Base-by-base conservation (phyloP, 2,888 invertebrate species). In the Allolobophora icterica region DNA sequence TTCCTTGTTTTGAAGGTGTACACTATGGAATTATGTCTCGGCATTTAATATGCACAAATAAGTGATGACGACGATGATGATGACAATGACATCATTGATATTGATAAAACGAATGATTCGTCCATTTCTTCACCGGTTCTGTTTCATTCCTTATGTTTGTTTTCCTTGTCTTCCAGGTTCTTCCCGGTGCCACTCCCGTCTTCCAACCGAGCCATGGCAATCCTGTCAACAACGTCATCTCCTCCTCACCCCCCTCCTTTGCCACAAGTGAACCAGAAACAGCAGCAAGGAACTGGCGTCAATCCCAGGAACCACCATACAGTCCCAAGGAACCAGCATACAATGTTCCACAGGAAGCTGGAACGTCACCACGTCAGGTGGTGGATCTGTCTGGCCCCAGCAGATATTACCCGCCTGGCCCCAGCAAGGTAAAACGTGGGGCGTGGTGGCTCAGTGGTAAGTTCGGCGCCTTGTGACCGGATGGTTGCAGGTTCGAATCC, bases 181-280 rank as follows among this genome's bases (percentile, higher is more conserved):
- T 71, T 71, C n/a, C 71, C 71, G n/a, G 11, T n/a, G 71, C 71
- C 30, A n/a, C 71, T 71, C n/a, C 71, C n/a, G 6, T n/a, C n/a
- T 71, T n/a, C 71, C 45, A 45, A 45, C 45, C 45, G 45, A 45
- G 13, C 45, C n/a, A 30, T n/a, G 71, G 11, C n/a, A 30, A 34
- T 45, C 83, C 58, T 38, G 45, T 30, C 42, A 34, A 40, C 52
- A 34, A 40, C n/a, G 71, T 45, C 35, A 30, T 38, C 19, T 52
- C 45, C 19, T 52, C 45, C 71, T 71, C 71, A 71, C 30, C n/a
- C 71, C 11, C 71, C 4, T 11, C 71, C n/a, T 71, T 71, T 13
- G n/a, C 71, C n/a, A n/a, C 71, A 71, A 71, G 71, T n/a, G 71
- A 71, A 71, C n/a, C 71, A n/a, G 71, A 71, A 71, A n/a, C 71